A percentile compares a stretch with the other conserved stretches of the same genome.
These are phyloP conservation scores for Dryobotodes eremita DNA, from an alignment of 2,888 invertebrate species.

Conservation along the genomic window DNA sequence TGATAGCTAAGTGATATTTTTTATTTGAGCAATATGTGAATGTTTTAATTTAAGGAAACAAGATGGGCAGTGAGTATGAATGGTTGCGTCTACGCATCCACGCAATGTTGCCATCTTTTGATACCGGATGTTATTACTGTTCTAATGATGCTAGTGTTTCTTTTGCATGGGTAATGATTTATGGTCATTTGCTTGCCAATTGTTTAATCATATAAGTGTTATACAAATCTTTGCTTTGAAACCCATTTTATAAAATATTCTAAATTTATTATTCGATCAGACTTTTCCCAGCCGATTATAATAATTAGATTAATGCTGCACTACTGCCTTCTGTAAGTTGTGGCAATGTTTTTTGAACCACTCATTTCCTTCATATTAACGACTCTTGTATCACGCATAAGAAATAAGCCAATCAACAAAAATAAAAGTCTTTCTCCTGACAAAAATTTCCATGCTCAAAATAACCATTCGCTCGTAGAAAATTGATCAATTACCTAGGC, in stretches of 20 bases:
- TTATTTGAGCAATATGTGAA: conserved; percentile 5
- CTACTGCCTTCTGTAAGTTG: not conserved
- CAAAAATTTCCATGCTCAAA: conserved; percentile 9
- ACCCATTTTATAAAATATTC: not conserved
- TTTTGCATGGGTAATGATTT: conserved; percentile 10
- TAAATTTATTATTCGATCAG: not conserved
- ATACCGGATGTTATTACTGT: conserved; percentile 37
- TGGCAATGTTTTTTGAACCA: not conserved
- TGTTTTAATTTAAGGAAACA: conserved; percentile 34
- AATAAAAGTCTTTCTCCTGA: not conserved
- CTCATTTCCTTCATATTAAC: not conserved
- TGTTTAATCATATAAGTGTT: not conserved
- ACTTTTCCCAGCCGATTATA: not conserved
- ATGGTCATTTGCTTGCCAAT: conserved; percentile 5
- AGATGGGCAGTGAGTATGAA: conserved; percentile 38
- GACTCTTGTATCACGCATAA: not conserved
- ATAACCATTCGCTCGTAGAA: not conserved
- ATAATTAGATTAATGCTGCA: not conserved
- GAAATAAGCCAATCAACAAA: conserved; percentile 2
- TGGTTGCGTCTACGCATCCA: conserved; percentile 51
- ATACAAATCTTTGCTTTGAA: not conserved
- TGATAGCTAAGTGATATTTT: not conserved
- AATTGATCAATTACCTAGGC: conserved; percentile 50
- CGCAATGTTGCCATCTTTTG: conserved; percentile 53
- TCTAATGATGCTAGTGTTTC: conserved; percentile 16